Evolutionary conservation across 2,113 vertebrate species (phyloP).

Genomic region (Trichechus manatus): DNA sequence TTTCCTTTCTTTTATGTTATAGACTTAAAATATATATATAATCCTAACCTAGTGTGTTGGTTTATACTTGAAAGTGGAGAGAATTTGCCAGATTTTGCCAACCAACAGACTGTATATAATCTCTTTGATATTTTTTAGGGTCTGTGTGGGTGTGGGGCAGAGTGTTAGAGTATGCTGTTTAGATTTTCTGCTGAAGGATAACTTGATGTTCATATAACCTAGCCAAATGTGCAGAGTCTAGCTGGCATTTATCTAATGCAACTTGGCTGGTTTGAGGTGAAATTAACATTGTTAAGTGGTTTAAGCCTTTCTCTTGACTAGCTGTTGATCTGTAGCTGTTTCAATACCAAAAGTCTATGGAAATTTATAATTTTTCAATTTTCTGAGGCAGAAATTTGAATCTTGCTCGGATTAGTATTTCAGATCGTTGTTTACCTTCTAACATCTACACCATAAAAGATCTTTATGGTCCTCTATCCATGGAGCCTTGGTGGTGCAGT

Average conservation of each 20-base stretch:
- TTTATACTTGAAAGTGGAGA: constrained; percentile 49
- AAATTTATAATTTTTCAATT: constrained; percentile 49
- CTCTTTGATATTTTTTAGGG: constrained; percentile 41
- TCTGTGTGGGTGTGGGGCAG: background rate
- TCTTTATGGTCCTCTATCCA: background rate
- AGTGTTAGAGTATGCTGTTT: background rate
- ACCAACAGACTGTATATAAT: constrained; percentile 23
- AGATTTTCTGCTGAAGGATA: constrained; percentile 23
- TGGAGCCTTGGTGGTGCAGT: too few species aligned
- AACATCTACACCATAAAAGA: background rate
- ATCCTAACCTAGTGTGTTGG: background rate
- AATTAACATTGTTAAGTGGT: background rate
- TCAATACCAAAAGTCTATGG: background rate
- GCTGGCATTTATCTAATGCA: background rate
- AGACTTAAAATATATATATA: background rate
- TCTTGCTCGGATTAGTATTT: background rate
- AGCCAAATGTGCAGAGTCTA: background rate
- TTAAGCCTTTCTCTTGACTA: background rate
- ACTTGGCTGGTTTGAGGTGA: constrained; percentile 25
- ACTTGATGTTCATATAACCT: background rate
- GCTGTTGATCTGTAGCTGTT: background rate
- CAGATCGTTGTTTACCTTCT: constrained; percentile 2
- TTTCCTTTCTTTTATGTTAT: constrained; percentile 27
- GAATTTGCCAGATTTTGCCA: constrained; percentile 34
- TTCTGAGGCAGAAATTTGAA: constrained; percentile 47